phyloP scores from a whole-genome alignment of 2,888 invertebrate species.

The Cepaea hortensis region DNA sequence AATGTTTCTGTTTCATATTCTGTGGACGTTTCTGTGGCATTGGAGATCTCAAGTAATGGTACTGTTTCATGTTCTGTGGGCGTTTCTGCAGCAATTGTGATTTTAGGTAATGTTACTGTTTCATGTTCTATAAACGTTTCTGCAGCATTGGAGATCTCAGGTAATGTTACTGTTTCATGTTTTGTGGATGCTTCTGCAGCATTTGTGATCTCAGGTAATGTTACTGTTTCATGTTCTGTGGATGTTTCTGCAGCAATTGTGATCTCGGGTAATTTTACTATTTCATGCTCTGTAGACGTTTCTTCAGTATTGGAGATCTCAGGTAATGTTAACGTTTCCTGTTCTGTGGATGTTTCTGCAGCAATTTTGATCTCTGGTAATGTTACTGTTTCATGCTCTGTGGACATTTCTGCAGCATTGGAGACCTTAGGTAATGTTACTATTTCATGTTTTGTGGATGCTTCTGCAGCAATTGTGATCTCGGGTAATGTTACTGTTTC shows the following conservation, averaged over 20 bases:
- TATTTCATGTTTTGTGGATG: too few species aligned
- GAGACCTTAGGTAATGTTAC: neutral
- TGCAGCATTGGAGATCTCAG: neutral
- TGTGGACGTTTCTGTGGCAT: neutral
- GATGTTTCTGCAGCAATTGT: too few species aligned
- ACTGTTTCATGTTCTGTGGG: neutral
- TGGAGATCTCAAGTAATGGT: neutral
- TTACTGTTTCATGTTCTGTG: neutral
- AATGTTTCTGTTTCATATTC: neutral
- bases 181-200: neutral
- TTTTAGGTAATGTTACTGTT: neutral
- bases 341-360: too few species aligned
- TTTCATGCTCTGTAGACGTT: too few species aligned
- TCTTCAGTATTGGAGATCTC: too few species aligned
- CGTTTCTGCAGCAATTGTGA: neutral
- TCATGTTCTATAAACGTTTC: neutral
- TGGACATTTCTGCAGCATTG: neutral
- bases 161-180: neutral
- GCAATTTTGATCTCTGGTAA: too few species aligned
- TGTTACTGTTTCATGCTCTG: too few species aligned
- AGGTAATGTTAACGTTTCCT: too few species aligned
- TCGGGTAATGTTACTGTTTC: neutral
- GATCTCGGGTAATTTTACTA: neutral
- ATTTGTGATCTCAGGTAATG: too few species aligned
- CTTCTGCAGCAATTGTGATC: too few species aligned